These are phyloP conservation scores for Drosophila kepulauana DNA, from an alignment of 1,140 invertebrate species.

Conservation along the genomic window DNA sequence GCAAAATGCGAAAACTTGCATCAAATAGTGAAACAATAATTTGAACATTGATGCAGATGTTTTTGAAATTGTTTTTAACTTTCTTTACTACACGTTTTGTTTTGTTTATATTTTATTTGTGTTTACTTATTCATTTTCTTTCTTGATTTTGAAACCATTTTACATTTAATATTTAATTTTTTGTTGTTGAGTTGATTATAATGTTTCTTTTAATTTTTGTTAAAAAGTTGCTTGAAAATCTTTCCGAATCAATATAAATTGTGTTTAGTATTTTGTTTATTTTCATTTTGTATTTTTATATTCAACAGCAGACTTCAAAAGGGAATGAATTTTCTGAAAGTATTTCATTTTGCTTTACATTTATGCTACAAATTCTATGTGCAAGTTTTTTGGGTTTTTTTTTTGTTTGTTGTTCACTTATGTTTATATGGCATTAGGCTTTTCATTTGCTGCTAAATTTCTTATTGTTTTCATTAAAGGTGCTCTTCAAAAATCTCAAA, in stretches of 20 bases:
- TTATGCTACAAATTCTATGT: conserved; percentile 62
- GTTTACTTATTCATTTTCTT: conserved; percentile 51
- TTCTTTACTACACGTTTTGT: conserved; percentile 20
- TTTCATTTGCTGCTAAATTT: conserved; percentile 65
- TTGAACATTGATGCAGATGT: conserved; percentile 33
- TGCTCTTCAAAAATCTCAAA: conserved; percentile 75
- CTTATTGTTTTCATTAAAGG: conserved; percentile 79
- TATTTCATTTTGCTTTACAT: conserved; percentile 48
- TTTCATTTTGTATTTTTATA: conserved; percentile 5
- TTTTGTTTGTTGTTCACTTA: conserved; percentile 37
- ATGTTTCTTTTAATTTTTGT: conserved; percentile 28
- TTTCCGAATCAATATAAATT: conserved; percentile 45
- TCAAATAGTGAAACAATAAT: conserved; percentile 19
- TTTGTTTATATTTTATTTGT: conserved; percentile 29
- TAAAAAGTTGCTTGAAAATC: conserved; percentile 40
- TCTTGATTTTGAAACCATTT: conserved; percentile 83
- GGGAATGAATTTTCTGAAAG: conserved; percentile 24
- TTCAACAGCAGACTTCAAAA: conserved; percentile 22
- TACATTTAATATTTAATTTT: conserved; percentile 81
- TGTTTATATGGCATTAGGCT: conserved; percentile 49
- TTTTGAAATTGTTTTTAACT: conserved; percentile 23
- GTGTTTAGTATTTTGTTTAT: conserved; percentile 21
- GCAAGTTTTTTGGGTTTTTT: conserved; percentile 34
- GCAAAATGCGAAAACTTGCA: conserved; percentile 18
- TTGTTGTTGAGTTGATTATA: conserved; percentile 45